These are phyloP conservation scores for Hypomecis atomaria DNA, from an alignment of 2,888 invertebrate genomes.

Conservation along the genomic window DNA sequence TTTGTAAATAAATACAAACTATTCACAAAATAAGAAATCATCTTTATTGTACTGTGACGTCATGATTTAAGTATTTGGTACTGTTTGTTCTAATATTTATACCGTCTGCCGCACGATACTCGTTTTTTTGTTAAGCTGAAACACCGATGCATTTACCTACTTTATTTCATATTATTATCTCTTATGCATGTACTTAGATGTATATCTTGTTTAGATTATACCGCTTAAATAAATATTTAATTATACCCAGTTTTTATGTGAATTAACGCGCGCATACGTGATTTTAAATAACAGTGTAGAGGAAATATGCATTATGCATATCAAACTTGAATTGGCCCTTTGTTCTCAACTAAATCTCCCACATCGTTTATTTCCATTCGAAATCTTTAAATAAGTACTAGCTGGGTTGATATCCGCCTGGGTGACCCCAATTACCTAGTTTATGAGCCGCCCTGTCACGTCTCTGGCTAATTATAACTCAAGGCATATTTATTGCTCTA, in stretches of 20 bases:
- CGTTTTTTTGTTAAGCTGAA: background rate
- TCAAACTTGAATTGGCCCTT: too few relatives aligned
- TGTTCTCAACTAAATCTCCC: too few relatives aligned
- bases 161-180: background rate
- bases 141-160: background rate
- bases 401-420: slow-evolving; percentile 33
- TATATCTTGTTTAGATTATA: too few relatives aligned
- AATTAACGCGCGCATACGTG: too few relatives aligned
- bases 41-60: slow-evolving; percentile 12
- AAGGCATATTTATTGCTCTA: slow-evolving; percentile 38
- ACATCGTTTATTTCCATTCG: background rate
- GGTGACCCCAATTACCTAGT: slow-evolving; percentile 33
- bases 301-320: too few relatives aligned
- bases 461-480: slow-evolving; percentile 32
- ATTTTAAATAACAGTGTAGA: too few relatives aligned
- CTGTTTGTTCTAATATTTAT: slow-evolving; percentile 14
- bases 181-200: too few relatives aligned
- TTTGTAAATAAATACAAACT: slow-evolving; percentile 30
- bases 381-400: slow-evolving; percentile 30
- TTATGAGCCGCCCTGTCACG: slow-evolving; percentile 34
- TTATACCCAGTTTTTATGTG: too few relatives aligned
- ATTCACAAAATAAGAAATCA: slow-evolving; percentile 18
- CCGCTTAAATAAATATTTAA: too few relatives aligned
- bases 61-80: slow-evolving; percentile 22
- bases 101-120: slow-evolving; percentile 1